Conservation (phyloP, 2,113 vertebrate species). For the Drymodes brunneopygia region DNA sequence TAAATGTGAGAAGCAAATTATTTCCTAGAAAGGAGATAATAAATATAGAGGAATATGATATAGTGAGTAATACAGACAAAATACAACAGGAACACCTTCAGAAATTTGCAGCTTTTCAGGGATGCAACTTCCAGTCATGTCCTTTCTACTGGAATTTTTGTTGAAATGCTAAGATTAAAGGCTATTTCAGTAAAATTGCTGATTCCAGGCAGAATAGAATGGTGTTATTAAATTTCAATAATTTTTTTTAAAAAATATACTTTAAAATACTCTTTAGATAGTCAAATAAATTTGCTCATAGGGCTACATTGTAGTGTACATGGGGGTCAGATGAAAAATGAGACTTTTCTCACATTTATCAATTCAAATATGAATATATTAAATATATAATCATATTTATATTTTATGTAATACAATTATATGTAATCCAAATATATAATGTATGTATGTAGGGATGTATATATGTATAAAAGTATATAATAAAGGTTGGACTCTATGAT, state of each 20-base stretch:
- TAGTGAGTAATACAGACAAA: background rate
- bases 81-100: background rate
- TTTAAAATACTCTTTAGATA: background rate
- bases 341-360: background rate
- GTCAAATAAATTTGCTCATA: background rate
- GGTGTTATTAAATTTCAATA: background rate
- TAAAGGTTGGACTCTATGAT: background rate
- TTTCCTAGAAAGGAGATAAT: background rate
- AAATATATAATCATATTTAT: background rate
- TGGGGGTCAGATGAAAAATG: background rate
- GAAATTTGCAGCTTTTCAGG: background rate
- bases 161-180: background rate
- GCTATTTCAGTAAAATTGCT: background rate
- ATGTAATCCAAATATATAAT: background rate
- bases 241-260: background rate
- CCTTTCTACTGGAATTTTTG: background rate
- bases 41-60: background rate
- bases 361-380: background rate
- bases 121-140: background rate
- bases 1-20: background rate
- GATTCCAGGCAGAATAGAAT: background rate
- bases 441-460: too few relatives aligned
- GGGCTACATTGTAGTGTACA: background rate
- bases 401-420: background rate
- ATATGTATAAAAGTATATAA: too few relatives aligned